Evolutionary conservation across 2,113 vertebrate genomes (phyloP).

Genomic region (Pituophis catenifer): DNA sequence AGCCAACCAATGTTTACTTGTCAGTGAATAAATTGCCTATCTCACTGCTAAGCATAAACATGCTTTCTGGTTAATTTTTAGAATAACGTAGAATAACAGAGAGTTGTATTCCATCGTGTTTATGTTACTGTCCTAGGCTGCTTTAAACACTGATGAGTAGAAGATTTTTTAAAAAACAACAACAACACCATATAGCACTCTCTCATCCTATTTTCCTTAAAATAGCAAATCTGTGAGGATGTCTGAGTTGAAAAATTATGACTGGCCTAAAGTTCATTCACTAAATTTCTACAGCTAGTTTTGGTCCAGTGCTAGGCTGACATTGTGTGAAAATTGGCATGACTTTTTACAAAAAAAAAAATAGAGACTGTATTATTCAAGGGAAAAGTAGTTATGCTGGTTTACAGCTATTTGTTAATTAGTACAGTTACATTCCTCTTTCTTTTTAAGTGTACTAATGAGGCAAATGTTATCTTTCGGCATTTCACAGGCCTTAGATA

Average conservation of each 20-base stretch:
- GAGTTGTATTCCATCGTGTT: background rate
- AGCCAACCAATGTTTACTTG: background rate
- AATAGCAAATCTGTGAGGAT: background rate
- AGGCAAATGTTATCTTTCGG: background rate
- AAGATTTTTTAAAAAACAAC: background rate
- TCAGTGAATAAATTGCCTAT: background rate
- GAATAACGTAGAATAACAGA: background rate
- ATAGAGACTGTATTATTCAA: background rate
- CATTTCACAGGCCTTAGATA: background rate
- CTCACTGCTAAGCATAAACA: background rate
- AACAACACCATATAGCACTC: background rate
- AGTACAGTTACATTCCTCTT: background rate
- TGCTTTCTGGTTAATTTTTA: background rate
- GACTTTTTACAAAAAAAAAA: background rate
- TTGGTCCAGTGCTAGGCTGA: background rate
- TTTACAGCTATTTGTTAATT: background rate
- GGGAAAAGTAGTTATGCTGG: background rate
- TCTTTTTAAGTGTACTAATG: background rate
- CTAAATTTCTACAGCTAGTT: background rate
- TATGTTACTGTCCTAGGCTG: background rate
- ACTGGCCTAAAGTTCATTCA: background rate
- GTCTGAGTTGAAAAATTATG: background rate
- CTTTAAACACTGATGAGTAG: background rate
- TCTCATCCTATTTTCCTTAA: background rate
- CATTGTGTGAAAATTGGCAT: background rate